Evolutionary conservation across 53 echinoderm and acorn worm species (phyloP).

Genomic region (Holothuria leucospilota): DNA sequence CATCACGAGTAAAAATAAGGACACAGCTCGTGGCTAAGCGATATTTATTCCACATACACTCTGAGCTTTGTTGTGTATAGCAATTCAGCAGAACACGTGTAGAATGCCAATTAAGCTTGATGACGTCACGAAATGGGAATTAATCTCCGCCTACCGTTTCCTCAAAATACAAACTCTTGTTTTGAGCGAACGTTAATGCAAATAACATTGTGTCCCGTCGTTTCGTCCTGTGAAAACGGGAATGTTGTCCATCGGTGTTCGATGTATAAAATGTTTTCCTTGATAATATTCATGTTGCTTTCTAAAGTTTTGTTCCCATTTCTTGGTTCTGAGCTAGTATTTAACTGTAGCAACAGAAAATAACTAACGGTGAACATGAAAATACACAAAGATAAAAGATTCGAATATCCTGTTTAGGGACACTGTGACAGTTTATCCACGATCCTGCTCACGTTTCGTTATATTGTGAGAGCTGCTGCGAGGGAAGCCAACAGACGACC

Average conservation of each 20-base stretch:
- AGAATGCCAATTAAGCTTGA: conserved; percentile 42
- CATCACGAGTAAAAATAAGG: conserved; percentile 21
- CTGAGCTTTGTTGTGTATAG: conserved; percentile 33
- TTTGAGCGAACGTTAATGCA: neutral
- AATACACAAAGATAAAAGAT: too few species aligned
- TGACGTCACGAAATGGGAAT: conserved; percentile 33
- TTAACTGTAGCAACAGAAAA: too few species aligned
- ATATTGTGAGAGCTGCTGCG: conserved; percentile 31
- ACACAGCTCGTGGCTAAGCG: neutral
- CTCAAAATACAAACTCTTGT: conserved; percentile 33
- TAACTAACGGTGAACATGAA: too few species aligned
- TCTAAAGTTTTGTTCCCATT: too few species aligned
- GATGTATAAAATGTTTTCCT: too few species aligned
- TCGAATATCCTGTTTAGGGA: neutral
- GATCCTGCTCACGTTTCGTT: conserved; percentile 4
- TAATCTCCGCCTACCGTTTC: conserved; percentile 41
- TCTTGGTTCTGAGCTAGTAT: too few species aligned
- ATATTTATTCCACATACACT: conserved; percentile 29
- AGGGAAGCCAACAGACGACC: conserved; percentile 51
- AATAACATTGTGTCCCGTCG: conserved; percentile 8
- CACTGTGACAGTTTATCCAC: conserved; percentile 4
- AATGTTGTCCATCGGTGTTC: too few species aligned
- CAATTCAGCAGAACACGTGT: conserved; percentile 39
- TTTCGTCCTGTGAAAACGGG: neutral
- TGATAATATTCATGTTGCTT: too few species aligned